phyloP scores from a whole-genome alignment of 2,797 vertebrate genomes.

The Kryptolebias ocellatus region DNA sequence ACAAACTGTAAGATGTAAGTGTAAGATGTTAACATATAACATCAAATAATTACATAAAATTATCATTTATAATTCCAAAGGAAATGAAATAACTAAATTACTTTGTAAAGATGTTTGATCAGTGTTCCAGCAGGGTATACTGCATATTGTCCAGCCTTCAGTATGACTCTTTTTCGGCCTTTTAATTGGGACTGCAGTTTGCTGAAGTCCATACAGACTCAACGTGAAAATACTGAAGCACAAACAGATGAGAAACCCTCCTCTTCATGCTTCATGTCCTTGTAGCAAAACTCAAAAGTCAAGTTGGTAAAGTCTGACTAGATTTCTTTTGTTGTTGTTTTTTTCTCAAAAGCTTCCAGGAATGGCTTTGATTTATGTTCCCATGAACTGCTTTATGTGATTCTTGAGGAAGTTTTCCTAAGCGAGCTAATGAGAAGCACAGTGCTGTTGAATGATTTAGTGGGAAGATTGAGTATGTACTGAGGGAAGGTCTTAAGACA shows the following conservation, averaged over 20 bases:
- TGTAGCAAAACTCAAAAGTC: slow-evolving; percentile 45
- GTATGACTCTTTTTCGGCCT: slow-evolving; percentile 5
- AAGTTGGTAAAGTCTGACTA: slow-evolving; percentile 40
- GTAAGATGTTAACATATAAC: no score
- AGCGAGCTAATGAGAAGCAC: slow-evolving; percentile 92
- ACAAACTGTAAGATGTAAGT: no score
- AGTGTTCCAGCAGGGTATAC: not conserved
- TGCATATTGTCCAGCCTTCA: not conserved
- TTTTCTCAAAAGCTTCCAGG: slow-evolving; percentile 68
- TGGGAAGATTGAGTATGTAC: slow-evolving; percentile 75
- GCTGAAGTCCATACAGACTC: slow-evolving; percentile 7
- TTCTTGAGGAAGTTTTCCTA: slow-evolving; percentile 92
- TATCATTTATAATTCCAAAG: no score
- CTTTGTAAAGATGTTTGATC: not conserved
- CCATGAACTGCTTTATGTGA: slow-evolving; percentile 90
- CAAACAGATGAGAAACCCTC: slow-evolving; percentile 20
- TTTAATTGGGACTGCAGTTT: slow-evolving; percentile 6
- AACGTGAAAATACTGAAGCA: slow-evolving; percentile 2
- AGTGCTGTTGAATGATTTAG: slow-evolving; percentile 90
- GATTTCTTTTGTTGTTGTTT: not conserved
- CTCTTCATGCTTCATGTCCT: slow-evolving; percentile 34
- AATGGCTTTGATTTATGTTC: slow-evolving; percentile 88
- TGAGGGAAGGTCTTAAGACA: slow-evolving; percentile 79
- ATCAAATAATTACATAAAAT: no score
- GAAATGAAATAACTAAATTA: not conserved